phyloP scores from a whole-genome alignment of 2,888 invertebrate genomes.

The Leptinotarsa tumamoca region DNA sequence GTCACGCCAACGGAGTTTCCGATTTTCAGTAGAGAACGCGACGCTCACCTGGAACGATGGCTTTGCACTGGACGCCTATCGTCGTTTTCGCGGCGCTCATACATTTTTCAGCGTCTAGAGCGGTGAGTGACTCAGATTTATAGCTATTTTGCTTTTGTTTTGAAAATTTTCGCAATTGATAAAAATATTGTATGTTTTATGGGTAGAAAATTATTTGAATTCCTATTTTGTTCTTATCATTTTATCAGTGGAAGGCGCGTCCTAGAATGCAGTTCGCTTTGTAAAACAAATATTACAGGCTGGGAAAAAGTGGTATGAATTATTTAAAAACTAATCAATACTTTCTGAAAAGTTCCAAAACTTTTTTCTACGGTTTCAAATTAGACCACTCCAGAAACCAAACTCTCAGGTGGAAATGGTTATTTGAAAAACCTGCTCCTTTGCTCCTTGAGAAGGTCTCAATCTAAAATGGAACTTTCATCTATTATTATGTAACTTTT shows the following conservation, averaged over 20 bases:
- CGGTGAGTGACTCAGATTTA: conserved; percentile 32
- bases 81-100: conserved; percentile 32
- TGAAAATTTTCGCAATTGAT: background rate
- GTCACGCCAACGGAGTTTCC: conserved; percentile 15
- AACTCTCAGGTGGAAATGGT: no score
- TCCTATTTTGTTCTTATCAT: background rate
- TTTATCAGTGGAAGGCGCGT: background rate
- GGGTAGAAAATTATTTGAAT: no score
- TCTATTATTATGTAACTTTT: no score
- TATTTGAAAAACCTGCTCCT: no score
- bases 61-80: conserved; percentile 16
- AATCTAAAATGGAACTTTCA: no score
- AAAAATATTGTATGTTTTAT: background rate
- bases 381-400: no score
- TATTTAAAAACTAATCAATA: no score
- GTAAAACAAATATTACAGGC: no score
- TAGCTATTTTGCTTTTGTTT: background rate
- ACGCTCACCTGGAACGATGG: conserved; percentile 17
- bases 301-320: no score
- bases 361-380: no score
- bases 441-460: no score
- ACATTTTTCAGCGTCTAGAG: conserved; percentile 39
- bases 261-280: background rate
- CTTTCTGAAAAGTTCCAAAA: no score
- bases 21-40: conserved; percentile 28